phyloP scores from a whole-genome alignment of 2,113 vertebrate species.

The Phycodurus eques region DNA sequence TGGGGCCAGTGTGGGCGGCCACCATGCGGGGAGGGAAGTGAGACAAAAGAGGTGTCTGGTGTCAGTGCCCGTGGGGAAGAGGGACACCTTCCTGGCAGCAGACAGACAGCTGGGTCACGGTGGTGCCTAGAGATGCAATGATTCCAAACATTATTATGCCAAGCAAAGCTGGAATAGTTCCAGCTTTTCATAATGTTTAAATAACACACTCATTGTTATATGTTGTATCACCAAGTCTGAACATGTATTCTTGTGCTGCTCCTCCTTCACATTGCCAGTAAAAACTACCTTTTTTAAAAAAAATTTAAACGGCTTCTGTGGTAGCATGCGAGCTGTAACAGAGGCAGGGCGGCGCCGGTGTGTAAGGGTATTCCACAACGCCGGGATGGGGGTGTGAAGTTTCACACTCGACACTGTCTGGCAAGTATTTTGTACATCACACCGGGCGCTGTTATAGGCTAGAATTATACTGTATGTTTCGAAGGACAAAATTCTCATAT shows the following conservation, averaged over 20 bases:
- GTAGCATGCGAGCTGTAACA: neutral
- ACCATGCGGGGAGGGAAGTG: conserved; percentile 17
- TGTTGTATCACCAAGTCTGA: neutral
- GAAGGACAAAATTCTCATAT: neutral
- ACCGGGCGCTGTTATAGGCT: neutral
- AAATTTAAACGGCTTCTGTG: neutral
- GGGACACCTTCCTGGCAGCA: conserved; percentile 39
- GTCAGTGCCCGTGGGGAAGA: conserved; percentile 45
- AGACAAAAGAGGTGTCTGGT: conserved; percentile 51
- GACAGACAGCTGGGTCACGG: neutral
- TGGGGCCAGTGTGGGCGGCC: conserved; percentile 7
- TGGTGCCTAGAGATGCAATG: neutral
- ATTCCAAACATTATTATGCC: neutral
- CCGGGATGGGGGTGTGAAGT: neutral
- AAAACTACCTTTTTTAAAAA: neutral
- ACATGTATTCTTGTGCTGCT: neutral
- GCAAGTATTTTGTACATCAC: neutral
- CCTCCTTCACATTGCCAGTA: neutral
- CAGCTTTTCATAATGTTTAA: neutral
- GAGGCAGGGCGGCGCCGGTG: neutral
- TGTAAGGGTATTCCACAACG: neutral
- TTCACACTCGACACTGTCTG: neutral
- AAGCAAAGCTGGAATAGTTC: neutral
- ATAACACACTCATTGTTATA: neutral
- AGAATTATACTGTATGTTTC: neutral